Percentiles rank a stretch among this genome's conserved stretches.
phyloP scores from a whole-genome alignment of 2,888 invertebrate species.

The Pseudococcus longispinus region DNA sequence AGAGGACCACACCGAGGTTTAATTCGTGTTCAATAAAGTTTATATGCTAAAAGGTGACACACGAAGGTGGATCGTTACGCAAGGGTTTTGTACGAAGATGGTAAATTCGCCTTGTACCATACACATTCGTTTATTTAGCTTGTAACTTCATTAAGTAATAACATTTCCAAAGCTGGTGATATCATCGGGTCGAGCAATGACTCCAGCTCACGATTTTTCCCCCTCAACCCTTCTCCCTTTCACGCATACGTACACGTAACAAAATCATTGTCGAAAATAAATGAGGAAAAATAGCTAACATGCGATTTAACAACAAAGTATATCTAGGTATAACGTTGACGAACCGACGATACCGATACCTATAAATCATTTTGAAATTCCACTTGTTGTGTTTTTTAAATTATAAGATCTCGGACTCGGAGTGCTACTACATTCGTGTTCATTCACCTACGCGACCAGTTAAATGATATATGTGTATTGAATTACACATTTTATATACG shows the following conservation, averaged over 20 bases:
- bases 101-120: conserved; percentile 3
- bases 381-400: conserved; percentile 49
- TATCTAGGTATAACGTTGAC: conserved; percentile 1
- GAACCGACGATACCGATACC: neutral
- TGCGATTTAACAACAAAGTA: neutral
- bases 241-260: neutral
- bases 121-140: neutral
- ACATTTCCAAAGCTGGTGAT: neutral
- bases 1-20: neutral
- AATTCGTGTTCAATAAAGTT: neutral
- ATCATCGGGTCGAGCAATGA: neutral
- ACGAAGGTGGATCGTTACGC: neutral
- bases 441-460: conserved; percentile 51
- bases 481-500: conserved; percentile 50
- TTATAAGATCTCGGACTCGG: conserved; percentile 44
- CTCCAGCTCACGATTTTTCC: neutral
- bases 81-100: neutral
- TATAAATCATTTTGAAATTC: conserved; percentile 51
- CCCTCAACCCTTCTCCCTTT: neutral
- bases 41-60: neutral
- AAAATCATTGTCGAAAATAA: neutral
- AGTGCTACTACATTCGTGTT: conserved; percentile 54
- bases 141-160: conserved; percentile 26
- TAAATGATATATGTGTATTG: conserved; percentile 51
- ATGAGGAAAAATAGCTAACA: neutral